These are phyloP conservation scores for Nemurella pictetii DNA, from an alignment of 2,888 invertebrate genomes.

Conservation along the genomic window DNA sequence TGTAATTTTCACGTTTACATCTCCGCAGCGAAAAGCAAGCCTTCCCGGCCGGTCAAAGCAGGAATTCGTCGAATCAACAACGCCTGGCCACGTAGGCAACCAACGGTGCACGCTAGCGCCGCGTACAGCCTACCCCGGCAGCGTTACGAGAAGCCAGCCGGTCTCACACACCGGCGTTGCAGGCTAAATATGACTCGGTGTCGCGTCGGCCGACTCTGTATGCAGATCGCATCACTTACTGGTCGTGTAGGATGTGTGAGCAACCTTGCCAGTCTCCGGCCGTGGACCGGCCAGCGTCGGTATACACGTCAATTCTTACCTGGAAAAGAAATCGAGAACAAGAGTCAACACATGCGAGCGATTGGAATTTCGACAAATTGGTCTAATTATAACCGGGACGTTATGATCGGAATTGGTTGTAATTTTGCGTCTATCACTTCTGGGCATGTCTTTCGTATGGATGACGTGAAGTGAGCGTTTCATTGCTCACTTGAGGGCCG, in stretches of 20 bases:
- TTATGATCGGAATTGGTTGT: neutral
- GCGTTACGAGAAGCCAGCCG: neutral
- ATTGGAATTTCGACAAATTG: neutral
- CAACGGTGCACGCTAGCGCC: neutral
- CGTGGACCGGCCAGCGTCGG: neutral
- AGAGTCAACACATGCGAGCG: neutral
- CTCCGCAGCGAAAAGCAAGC: too few relatives aligned
- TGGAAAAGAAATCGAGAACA: neutral
- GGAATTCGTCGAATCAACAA: too few relatives aligned
- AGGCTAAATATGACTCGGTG: neutral
- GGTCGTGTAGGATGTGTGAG: neutral
- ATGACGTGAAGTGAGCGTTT: neutral
- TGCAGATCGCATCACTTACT: neutral
- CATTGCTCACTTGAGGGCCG: neutral
- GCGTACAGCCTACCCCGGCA: neutral
- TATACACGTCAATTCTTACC: neutral
- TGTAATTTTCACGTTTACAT: too few relatives aligned
- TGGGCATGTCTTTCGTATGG: neutral
- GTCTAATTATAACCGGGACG: neutral
- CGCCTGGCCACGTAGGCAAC: neutral
- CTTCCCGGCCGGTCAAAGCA: too few relatives aligned
- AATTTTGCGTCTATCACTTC: neutral
- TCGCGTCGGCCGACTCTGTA: neutral
- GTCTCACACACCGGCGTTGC: neutral
- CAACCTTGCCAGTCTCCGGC: neutral